Base-by-base conservation (phyloP, 1,140 invertebrate genomes). In the Melanaphis sacchari region DNA sequence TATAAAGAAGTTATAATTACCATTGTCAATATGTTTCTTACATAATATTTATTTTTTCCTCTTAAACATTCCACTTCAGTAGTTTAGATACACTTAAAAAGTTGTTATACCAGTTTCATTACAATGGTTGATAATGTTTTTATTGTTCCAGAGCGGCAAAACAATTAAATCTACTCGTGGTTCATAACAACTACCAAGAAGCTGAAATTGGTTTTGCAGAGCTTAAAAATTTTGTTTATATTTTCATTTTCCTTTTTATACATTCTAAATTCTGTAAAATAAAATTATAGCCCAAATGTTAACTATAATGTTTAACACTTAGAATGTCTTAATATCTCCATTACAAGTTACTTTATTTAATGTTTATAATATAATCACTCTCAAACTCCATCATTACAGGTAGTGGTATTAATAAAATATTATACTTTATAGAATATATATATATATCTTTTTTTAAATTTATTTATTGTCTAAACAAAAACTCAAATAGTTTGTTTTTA, bases 131-230 rank as follows among this genome's bases (percentile, higher is more conserved):
- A 88, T 43, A 49, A 41, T 76, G 38, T 91, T 81, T 82, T 92
- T 38, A 40, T 84, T 93, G 43, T 93, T 93, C 26, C 81, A 93
- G 91, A 84, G 54, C 41, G n/a, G 91, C 38, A 93, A 93, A 40
- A 84, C 81, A 24, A 93, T 93, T 76, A 93, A 41, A 85, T 82
- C 91, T 54, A 49, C 24, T 2, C 91, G 91, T 82, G 36, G 54
- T 84, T 49, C 91, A 93, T 93, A 93, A 84, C 76, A 82, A 49
- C 22, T 31, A 76, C n/a, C 26, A 49, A 92, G 43, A 82, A 49
- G 22, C 40, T 41, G 26, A 8, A 81, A 49, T 81, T 38, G 0
- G 2, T 92, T 92, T n/a, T 15, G 31, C 31, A 92, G 41, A 46
- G n/a, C 76, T 92, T 76, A 92, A 81, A 91, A 6, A 91, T 43